Percentiles rank a stretch among this genome's conserved stretches.
Evolutionary conservation across 2,113 vertebrate species (phyloP).

Genomic region (Balaenoptera acutorostrata): DNA sequence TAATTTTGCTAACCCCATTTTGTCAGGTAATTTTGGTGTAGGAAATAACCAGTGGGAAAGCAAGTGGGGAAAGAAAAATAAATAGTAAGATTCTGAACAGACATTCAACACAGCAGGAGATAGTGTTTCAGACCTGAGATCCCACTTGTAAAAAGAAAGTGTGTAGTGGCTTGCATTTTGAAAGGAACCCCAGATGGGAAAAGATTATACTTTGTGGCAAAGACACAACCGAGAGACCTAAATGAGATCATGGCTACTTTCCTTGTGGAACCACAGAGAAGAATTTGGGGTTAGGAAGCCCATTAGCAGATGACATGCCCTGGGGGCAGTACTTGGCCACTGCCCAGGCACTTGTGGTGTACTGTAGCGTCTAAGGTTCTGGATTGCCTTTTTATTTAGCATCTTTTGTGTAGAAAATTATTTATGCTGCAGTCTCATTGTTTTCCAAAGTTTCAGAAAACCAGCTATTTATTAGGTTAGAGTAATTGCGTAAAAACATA

Average conservation of each 20-base stretch:
- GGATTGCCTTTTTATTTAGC: background rate
- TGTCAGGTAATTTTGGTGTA: constrained; percentile 25
- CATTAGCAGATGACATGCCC: background rate
- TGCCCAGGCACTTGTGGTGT: background rate
- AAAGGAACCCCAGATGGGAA: constrained; percentile 44
- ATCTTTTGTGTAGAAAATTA: background rate
- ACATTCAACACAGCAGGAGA: constrained; percentile 55
- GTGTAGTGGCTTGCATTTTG: constrained; percentile 40
- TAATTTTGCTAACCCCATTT: constrained; percentile 3
- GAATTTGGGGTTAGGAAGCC: constrained; percentile 38
- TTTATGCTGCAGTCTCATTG: background rate
- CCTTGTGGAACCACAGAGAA: constrained; percentile 32
- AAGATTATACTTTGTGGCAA: constrained; percentile 45
- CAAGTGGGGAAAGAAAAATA: constrained; percentile 48
- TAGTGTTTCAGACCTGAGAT: background rate
- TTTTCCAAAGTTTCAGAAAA: background rate
- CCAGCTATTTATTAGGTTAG: background rate
- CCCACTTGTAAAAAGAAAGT: constrained; percentile 33
- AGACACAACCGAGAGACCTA: constrained; percentile 39
- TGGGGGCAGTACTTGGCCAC: background rate
- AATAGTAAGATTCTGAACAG: constrained; percentile 54
- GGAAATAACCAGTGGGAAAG: constrained; percentile 51
- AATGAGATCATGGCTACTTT: constrained; percentile 49
- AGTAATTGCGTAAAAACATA: background rate
- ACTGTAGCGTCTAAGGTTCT: background rate